Evolutionary conservation across 2,888 invertebrate genomes (phyloP).

Genomic region (Hypolimnas misippus): DNA sequence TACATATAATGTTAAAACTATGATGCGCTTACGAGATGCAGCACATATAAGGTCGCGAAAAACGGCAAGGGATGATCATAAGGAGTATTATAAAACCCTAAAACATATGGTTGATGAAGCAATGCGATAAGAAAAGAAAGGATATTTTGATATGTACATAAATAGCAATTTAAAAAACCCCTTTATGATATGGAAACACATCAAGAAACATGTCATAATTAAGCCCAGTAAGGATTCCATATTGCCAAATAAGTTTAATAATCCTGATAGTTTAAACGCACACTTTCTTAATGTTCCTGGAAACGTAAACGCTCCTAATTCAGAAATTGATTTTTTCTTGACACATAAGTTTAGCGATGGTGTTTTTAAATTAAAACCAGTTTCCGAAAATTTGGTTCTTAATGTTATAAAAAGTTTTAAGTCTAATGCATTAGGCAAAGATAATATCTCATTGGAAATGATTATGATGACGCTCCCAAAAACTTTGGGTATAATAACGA

Average conservation of each 20-base stretch:
- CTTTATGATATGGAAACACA: conserved; percentile 26
- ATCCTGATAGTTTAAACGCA: conserved; percentile 24
- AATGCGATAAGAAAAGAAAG: conserved; percentile 27
- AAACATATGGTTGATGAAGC: conserved; percentile 19
- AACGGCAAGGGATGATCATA: conserved; percentile 19
- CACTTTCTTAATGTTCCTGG: conserved; percentile 31
- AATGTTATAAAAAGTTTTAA: conserved; percentile 12
- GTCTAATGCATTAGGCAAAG: conserved; percentile 18
- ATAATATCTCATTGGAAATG: conserved; percentile 25
- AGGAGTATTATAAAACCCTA: conserved; percentile 25
- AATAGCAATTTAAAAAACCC: conserved; percentile 23
- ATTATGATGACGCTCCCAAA: conserved; percentile 24
- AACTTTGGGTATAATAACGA: conserved; percentile 21
- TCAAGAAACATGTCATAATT: conserved; percentile 3
- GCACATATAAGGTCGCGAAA: conserved; percentile 10
- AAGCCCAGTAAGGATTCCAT: neutral
- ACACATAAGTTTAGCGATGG: conserved; percentile 3
- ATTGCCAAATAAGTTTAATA: conserved; percentile 18
- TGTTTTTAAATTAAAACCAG: conserved; percentile 8
- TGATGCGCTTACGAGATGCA: conserved; percentile 28
- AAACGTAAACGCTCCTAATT: neutral
- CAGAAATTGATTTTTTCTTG: neutral
- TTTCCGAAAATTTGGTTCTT: neutral
- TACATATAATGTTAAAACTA: conserved; percentile 23
- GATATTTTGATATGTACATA: conserved; percentile 25